Evolutionary conservation across 1,140 invertebrate species (phyloP).

Genomic region (Mactra quadrangularis): DNA sequence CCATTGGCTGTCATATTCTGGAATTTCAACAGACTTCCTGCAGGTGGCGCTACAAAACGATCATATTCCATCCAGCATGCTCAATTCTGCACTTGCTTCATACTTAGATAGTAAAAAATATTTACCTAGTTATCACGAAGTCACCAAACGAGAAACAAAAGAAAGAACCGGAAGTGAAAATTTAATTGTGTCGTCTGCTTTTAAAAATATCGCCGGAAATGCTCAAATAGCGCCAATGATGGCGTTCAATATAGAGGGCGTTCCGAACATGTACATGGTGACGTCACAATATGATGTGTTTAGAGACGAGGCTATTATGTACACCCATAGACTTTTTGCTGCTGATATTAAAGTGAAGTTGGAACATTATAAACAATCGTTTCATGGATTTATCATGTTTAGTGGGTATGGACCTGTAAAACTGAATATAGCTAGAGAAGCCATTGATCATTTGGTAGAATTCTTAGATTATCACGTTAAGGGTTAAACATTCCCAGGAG

Average conservation of each 20-base stretch:
- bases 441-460: conserved; percentile 69
- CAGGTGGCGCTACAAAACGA: conserved; percentile 66
- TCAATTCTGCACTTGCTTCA: conserved; percentile 48
- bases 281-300: conserved; percentile 80
- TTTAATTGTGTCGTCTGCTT: conserved; percentile 51
- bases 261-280: conserved; percentile 75
- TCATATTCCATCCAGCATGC: conserved; percentile 67
- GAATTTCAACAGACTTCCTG: conserved; percentile 52
- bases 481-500: too few relatives aligned
- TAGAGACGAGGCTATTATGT: conserved; percentile 79
- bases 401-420: conserved; percentile 71
- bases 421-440: conserved; percentile 65
- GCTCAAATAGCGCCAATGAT: conserved; percentile 73
- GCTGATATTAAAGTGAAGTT: conserved; percentile 71
- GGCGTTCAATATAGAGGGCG: conserved; percentile 48
- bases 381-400: conserved; percentile 79
- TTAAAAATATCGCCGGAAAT: conserved; percentile 65
- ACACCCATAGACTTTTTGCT: conserved; percentile 70
- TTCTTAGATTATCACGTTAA: conserved; percentile 47
- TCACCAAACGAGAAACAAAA: conserved; percentile 64
- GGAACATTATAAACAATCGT: conserved; percentile 73
- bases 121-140: conserved; percentile 63
- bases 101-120: conserved; percentile 69
- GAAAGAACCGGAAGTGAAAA: background rate
- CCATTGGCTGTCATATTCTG: conserved; percentile 75